These are phyloP conservation scores for Myotis yumanensis DNA, from an alignment of 2,113 vertebrate species.

Conservation along the genomic window DNA sequence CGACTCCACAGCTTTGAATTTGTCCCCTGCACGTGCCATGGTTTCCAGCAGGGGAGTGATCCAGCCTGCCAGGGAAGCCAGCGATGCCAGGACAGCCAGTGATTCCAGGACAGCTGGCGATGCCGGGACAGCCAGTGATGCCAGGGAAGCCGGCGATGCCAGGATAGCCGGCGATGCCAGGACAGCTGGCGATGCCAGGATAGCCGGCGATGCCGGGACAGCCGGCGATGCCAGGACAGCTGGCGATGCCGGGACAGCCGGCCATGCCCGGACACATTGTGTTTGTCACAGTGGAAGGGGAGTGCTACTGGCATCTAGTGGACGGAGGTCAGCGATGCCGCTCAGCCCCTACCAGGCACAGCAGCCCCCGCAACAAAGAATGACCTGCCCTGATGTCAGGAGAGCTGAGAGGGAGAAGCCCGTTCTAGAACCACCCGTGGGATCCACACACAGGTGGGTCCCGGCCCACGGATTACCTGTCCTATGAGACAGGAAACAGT, in stretches of 20 bases:
- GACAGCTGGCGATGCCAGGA: neutral
- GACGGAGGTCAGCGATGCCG: neutral
- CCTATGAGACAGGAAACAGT: neutral
- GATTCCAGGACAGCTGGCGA: too few relatives aligned
- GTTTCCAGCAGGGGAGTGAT: neutral
- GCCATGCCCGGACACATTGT: neutral
- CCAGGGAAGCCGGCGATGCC: neutral
- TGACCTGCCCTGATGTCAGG: neutral
- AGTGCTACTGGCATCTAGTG: neutral
- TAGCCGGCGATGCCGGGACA: too few relatives aligned
- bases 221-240: too few relatives aligned
- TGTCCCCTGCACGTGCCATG: accelerated
- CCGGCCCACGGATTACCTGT: accelerated
- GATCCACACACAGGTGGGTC: accelerated
- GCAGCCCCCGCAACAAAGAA: neutral
- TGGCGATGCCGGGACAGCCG: neutral
- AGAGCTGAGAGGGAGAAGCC: neutral
- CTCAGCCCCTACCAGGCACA: neutral
- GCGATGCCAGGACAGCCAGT: neutral
- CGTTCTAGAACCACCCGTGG: accelerated
- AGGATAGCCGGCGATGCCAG: too few relatives aligned
- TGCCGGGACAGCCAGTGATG: too few relatives aligned
- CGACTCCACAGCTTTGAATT: neutral
- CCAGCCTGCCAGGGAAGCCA: neutral
- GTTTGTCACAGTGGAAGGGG: neutral